phyloP scores from a whole-genome alignment of 2,797 vertebrate genomes.

The Onychomys torridus region DNA sequence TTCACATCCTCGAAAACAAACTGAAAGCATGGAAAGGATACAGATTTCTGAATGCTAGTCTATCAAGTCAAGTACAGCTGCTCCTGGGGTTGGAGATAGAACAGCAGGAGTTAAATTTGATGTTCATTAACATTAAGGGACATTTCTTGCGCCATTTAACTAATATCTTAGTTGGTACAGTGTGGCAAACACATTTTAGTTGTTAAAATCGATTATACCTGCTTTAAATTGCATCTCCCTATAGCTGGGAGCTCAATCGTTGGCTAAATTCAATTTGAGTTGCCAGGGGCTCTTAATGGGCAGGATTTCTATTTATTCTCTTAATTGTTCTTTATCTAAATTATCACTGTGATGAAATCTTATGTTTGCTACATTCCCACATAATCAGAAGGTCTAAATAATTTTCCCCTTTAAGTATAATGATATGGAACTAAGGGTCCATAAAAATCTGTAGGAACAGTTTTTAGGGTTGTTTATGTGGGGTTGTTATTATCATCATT shows the following conservation, averaged over 20 bases:
- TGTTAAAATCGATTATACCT: conserved; percentile 83
- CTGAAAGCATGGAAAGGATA: background rate
- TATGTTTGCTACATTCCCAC: conserved; percentile 65
- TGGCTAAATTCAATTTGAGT: conserved; percentile 81
- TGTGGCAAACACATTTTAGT: conserved; percentile 78
- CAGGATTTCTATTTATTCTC: conserved; percentile 80
- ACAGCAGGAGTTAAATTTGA: conserved; percentile 77
- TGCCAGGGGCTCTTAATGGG: conserved; percentile 77
- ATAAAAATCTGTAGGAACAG: conserved; percentile 65
- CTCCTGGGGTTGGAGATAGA: background rate
- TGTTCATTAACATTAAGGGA: conserved; percentile 80
- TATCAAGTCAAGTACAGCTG: conserved; percentile 33
- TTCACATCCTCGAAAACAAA: conserved; percentile 51
- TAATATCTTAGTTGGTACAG: conserved; percentile 81
- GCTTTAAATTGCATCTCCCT: conserved; percentile 77
- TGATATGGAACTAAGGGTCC: conserved; percentile 68
- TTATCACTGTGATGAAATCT: conserved; percentile 79
- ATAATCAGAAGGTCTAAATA: conserved; percentile 77
- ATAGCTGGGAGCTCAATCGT: conserved; percentile 68
- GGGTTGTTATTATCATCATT: background rate
- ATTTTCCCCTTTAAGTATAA: conserved; percentile 74
- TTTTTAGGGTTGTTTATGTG: background rate
- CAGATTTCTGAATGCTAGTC: conserved; percentile 43
- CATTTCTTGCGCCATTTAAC: conserved; percentile 84
- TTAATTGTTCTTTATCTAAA: conserved; percentile 82